These are phyloP conservation scores for Cossypha niveicapilla DNA, from an alignment of 2,797 vertebrate genomes.

Conservation along the genomic window DNA sequence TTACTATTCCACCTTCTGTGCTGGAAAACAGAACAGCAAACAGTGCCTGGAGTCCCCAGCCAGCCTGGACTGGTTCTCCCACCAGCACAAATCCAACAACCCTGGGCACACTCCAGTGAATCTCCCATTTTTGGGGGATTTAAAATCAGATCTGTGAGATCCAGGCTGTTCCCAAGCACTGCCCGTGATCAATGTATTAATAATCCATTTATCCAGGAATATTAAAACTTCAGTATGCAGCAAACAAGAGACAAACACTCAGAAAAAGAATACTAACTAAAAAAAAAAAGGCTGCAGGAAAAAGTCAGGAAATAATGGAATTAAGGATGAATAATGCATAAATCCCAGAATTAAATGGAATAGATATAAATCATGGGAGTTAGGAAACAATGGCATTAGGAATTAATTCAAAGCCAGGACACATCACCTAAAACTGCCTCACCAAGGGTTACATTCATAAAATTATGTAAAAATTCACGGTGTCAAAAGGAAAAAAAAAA, in stretches of 20 bases:
- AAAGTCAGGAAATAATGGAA: background rate
- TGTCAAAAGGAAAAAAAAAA: background rate
- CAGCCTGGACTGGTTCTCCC: constrained; percentile 29
- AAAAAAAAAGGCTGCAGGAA: background rate
- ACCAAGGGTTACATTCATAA: background rate
- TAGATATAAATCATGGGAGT: background rate
- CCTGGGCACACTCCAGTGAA: constrained; percentile 19
- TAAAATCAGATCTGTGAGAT: background rate
- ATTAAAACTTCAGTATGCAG: background rate
- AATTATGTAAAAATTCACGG: background rate
- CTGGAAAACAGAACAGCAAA: background rate
- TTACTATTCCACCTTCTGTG: constrained; percentile 53
- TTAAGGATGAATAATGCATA: background rate
- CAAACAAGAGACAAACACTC: background rate
- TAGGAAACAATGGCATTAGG: background rate
- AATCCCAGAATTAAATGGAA: background rate
- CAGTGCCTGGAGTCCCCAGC: background rate
- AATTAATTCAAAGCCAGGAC: background rate
- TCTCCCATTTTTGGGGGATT: background rate
- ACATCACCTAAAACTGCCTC: background rate
- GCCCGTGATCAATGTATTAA: background rate
- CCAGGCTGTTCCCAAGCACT: background rate
- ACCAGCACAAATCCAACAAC: constrained; percentile 42
- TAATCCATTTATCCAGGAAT: background rate
- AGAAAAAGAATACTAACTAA: background rate